Conservation (phyloP, 2,113 vertebrate species). For the Grus americana region DNA sequence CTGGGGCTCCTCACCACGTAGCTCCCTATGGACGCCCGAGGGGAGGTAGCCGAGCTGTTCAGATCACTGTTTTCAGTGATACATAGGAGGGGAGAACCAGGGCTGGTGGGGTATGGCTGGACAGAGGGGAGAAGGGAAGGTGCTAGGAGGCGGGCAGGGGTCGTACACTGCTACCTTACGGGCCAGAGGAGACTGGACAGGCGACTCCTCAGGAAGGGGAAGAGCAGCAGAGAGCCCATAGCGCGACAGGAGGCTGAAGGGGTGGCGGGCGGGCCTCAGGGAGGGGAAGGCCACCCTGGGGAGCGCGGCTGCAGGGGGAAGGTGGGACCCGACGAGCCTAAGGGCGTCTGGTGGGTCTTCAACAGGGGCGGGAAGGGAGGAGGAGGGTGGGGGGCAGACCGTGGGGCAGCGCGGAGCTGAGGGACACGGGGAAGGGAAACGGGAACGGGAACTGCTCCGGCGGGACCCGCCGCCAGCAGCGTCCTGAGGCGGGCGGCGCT, state of each 20-base stretch:
- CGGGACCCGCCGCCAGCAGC: not conserved
- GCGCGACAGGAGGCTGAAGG: not conserved
- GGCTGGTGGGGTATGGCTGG: not conserved
- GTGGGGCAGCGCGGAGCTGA: no score
- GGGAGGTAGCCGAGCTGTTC: not conserved
- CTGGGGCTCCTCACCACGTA: fast-evolving
- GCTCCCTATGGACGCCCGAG: no score
- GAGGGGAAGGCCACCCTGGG: not conserved
- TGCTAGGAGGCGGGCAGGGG: no score
- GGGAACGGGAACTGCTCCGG: no score
- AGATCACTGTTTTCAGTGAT: not conserved
- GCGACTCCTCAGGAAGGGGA: fast-evolving
- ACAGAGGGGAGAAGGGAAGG: no score
- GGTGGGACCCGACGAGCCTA: fast-evolving
- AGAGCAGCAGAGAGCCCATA: not conserved
- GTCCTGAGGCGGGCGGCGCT: fast-evolving
- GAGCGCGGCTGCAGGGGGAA: not conserved
- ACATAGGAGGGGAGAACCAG: not conserved
- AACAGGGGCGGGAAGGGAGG: no score
- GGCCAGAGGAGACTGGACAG: no score
- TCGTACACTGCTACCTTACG: not conserved
- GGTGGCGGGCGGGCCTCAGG: fast-evolving
- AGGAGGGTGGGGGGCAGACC: no score
- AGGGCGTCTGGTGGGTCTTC: fast-evolving
- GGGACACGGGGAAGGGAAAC: no score